phyloP scores from a whole-genome alignment of 2,797 vertebrate species.

The Chrysocyon brachyurus region DNA sequence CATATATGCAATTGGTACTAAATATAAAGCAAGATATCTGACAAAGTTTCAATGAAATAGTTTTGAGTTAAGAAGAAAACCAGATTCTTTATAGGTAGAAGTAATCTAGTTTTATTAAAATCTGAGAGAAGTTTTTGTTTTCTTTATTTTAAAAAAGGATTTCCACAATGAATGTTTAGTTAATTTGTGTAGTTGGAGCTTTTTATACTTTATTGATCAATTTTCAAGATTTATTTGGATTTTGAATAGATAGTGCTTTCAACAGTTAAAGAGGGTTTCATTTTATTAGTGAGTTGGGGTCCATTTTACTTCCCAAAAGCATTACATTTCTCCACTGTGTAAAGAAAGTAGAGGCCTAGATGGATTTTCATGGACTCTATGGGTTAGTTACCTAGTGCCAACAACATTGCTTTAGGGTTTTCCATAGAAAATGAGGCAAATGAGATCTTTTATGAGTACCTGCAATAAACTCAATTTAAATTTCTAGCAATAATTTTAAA shows the following conservation, averaged over 20 bases:
- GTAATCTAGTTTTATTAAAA: constrained; percentile 40
- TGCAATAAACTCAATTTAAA: constrained; percentile 50
- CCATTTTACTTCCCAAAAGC: constrained; percentile 51
- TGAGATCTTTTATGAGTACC: constrained; percentile 37
- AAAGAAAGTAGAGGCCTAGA: neutral
- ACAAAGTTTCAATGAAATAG: neutral
- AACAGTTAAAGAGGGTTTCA: constrained; percentile 64
- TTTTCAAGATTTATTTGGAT: constrained; percentile 59
- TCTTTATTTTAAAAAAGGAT: constrained; percentile 40
- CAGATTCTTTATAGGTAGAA: constrained; percentile 7
- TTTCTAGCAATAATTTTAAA: constrained; percentile 57
- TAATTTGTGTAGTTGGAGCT: constrained; percentile 49
- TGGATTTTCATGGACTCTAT: constrained; percentile 54
- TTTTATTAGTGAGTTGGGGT: constrained; percentile 60
- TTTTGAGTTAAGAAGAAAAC: constrained; percentile 28
- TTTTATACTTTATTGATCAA: constrained; percentile 63
- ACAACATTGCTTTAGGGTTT: constrained; percentile 55
- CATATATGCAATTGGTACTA: neutral
- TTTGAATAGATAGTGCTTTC: constrained; percentile 46
- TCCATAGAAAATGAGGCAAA: constrained; percentile 61
- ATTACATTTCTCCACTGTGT: constrained; percentile 9
- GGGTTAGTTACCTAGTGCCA: neutral
- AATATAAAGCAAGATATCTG: neutral
- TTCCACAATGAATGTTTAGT: neutral
- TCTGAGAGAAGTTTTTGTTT: constrained; percentile 27